Conservation (phyloP, 2,113 vertebrate species). For the Indicator indicator region DNA sequence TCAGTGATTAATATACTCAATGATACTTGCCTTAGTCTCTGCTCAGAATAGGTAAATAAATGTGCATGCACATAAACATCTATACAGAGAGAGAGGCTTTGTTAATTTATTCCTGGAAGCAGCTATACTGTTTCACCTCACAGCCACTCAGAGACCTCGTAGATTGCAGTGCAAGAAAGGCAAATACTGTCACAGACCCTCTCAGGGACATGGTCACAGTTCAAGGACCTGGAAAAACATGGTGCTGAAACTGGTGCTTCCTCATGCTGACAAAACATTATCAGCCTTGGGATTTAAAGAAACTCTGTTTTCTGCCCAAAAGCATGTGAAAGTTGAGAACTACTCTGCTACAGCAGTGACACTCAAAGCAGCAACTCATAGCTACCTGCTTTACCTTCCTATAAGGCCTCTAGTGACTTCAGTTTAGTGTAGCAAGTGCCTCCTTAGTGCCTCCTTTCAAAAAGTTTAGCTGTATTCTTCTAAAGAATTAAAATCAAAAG, state of each 20-base stretch:
- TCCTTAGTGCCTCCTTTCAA: background rate
- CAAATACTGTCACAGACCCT: background rate
- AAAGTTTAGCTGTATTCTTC: background rate
- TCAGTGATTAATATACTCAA: background rate
- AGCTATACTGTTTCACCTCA: background rate
- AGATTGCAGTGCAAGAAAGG: fast-evolving
- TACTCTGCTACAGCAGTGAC: background rate
- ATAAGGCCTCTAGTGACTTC: background rate
- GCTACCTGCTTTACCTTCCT: background rate
- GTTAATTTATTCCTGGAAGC: background rate
- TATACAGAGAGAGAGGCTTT: background rate
- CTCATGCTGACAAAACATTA: background rate
- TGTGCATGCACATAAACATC: background rate
- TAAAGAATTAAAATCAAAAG: background rate
- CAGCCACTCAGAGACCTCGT: background rate
- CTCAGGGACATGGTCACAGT: background rate
- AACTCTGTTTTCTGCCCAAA: background rate
- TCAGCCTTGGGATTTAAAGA: background rate
- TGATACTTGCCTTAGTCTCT: background rate
- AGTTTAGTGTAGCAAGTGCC: background rate
- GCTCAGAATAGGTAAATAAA: background rate
- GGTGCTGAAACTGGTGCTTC: background rate
- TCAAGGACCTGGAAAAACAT: background rate
- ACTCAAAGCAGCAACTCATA: background rate
- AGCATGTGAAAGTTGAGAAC: background rate